Conservation (phyloP, 2,113 vertebrate genomes). For the Madoqua kirkii region DNA sequence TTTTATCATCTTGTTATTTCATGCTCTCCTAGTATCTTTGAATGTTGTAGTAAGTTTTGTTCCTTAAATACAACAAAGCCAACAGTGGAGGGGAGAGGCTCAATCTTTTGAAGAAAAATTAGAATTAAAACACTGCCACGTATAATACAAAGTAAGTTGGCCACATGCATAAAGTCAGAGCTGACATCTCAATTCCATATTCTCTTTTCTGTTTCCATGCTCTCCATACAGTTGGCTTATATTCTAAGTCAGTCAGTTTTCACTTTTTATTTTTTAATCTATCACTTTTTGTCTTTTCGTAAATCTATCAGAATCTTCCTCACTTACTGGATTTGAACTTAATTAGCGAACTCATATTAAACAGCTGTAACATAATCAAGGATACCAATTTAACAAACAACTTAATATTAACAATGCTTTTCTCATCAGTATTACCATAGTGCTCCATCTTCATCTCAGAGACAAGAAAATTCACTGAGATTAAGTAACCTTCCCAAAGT, state of each 20-base stretch:
- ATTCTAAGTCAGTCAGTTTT: neutral
- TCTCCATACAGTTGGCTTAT: neutral
- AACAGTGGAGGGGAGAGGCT: neutral
- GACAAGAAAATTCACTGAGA: neutral
- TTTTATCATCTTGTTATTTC: neutral
- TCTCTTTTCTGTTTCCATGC: neutral
- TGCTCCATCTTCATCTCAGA: neutral
- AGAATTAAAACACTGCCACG: neutral
- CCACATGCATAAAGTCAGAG: neutral
- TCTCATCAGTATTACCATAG: neutral
- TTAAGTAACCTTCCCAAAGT: neutral
- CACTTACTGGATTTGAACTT: neutral
- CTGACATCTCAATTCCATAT: neutral
- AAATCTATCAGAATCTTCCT: neutral
- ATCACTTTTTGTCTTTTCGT: neutral
- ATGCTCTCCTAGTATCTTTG: neutral
- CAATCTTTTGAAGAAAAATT: neutral
- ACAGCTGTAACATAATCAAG: neutral
- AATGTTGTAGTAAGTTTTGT: neutral
- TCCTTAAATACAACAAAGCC: neutral
- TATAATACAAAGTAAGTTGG: neutral
- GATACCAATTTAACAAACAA: neutral
- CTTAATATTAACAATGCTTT: neutral
- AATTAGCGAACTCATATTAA: neutral
- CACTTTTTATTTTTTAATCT: neutral